Evolutionary conservation across 2,797 vertebrate genomes (phyloP).

Genomic region (Nannoperca obscura): DNA sequence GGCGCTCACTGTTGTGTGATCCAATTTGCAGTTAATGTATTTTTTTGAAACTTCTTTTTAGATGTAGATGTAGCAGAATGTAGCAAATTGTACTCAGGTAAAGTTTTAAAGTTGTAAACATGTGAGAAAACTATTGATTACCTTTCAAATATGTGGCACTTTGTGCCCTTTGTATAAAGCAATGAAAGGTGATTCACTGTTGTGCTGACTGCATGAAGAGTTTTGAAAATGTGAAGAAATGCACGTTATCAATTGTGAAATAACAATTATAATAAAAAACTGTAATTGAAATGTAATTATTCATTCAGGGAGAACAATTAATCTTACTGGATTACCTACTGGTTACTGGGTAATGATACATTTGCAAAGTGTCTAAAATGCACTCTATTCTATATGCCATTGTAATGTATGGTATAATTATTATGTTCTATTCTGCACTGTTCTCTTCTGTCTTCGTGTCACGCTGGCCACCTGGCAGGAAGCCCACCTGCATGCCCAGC

Average conservation of each 20-base stretch:
- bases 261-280: no score
- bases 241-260: no score
- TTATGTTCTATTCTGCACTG: not conserved
- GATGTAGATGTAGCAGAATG: not conserved
- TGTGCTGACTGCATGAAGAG: not conserved
- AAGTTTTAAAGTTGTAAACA: no score
- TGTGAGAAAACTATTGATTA: no score
- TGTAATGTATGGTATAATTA: not conserved
- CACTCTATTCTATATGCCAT: accelerated
- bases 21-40: not conserved
- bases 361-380: not conserved
- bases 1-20: not conserved
- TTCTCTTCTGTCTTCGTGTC: not conserved
- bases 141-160: no score
- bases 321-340: not conserved
- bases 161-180: not conserved
- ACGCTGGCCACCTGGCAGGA: slow-evolving; percentile 26
- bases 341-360: not conserved
- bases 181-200: not conserved
- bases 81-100: not conserved
- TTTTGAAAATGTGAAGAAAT: not conserved
- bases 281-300: not conserved
- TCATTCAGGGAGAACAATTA: not conserved
- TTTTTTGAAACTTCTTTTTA: not conserved
- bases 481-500: slow-evolving; percentile 23